phyloP scores from a whole-genome alignment of 2,113 vertebrate genomes.

The Paradisaea rubra region DNA sequence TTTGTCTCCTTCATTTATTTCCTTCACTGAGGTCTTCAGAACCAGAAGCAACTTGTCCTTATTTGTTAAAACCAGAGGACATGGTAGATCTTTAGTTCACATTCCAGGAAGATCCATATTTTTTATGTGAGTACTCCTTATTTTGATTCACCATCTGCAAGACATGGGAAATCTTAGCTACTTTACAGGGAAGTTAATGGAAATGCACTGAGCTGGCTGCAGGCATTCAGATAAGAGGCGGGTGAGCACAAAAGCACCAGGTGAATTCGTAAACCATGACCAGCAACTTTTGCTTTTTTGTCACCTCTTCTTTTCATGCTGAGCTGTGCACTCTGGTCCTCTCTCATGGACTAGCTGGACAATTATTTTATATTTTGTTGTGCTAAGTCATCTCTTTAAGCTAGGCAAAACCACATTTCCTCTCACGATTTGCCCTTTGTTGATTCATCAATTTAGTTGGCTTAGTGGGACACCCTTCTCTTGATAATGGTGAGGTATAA shows the following conservation, averaged over 20 bases:
- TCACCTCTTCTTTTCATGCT: not conserved
- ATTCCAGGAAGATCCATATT: not conserved
- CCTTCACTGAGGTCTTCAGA: not conserved
- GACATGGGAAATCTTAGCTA: not conserved
- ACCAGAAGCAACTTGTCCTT: not conserved
- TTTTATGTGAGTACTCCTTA: not conserved
- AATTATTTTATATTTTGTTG: not conserved
- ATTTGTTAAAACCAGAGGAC: not conserved
- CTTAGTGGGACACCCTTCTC: not conserved
- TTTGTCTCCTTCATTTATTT: not conserved
- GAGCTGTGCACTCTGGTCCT: not conserved
- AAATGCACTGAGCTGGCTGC: not conserved
- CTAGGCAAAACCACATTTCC: not conserved
- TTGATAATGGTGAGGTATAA: not conserved
- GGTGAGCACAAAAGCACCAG: not conserved
- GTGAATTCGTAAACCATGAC: not conserved
- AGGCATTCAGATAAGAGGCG: not conserved
- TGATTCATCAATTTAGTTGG: not conserved
- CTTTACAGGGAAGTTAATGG: not conserved
- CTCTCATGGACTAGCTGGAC: not conserved
- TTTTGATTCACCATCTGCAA: not conserved
- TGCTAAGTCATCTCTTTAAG: not conserved
- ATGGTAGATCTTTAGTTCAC: not conserved
- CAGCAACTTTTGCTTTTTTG: not conserved
- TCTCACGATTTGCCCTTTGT: not conserved